Conservation (phyloP, 2,888 invertebrate species). For the Slavum lentiscoides region DNA sequence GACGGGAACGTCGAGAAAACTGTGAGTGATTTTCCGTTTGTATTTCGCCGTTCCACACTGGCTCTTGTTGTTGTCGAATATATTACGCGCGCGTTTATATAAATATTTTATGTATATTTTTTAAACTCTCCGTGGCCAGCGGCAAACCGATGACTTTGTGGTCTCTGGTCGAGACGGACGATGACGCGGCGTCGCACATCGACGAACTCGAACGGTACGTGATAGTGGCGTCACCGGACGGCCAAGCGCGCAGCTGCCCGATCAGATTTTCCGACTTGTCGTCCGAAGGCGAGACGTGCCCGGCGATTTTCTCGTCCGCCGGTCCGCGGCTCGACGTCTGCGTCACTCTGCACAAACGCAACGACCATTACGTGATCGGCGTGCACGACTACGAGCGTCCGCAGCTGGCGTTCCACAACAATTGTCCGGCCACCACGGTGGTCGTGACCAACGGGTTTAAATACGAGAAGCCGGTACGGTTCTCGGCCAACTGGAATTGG, state of each 20-base stretch:
- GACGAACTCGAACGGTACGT: background rate
- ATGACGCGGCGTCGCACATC: background rate
- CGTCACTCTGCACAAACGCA: background rate
- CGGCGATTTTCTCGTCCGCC: constrained; percentile 1
- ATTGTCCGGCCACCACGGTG: background rate
- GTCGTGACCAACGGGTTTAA: background rate
- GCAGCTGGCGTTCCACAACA: background rate
- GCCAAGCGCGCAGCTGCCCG: background rate
- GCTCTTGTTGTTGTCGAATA: no score
- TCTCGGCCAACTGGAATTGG: background rate
- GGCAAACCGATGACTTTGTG: constrained; percentile 3
- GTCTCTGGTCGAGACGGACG: background rate
- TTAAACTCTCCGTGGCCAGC: background rate
- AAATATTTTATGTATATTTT: no score
- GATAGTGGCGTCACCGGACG: background rate
- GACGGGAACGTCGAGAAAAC: no score
- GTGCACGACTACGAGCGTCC: background rate
- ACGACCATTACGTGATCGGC: background rate
- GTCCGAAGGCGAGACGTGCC: background rate
- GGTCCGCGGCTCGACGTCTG: background rate
- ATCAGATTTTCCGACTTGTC: background rate
- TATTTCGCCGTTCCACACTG: no score
- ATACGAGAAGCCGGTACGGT: background rate
- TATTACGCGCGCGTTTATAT: no score
- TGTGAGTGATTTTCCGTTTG: no score